Base-by-base conservation (phyloP, 2,113 vertebrate species). In the Neopipo cinnamomea region DNA sequence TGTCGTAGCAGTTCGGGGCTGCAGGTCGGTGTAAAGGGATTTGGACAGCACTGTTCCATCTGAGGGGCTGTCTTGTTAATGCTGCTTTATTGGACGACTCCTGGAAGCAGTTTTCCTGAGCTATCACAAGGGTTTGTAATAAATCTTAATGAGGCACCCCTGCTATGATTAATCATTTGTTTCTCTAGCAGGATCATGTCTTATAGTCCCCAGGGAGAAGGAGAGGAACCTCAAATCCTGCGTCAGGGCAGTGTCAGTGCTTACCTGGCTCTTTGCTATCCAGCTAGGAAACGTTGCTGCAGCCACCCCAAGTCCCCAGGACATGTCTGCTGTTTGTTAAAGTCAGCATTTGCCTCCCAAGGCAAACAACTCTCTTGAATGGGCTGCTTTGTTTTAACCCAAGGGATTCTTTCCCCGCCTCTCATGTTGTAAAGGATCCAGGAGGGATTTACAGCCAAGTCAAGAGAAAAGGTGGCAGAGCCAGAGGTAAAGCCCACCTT, bases 121-220 rank as follows among this genome's bases (percentile, higher is more conserved):
- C 90, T 86, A 72, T 94, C 86, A 58, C 75, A 93, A 88, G 89
- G 55, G 28, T 55, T 93, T 61, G 67, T 90, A 87, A 96, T 95
- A 97, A 96, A 96, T 96, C 75, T 73, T 88, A 90, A 91, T 88
- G 77, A 93, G 65, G 35, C 68, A 58, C 30, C 76, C 46, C 68
- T 63, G 62, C 80, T 85, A 55, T 79, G 78, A 90, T 88, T 80
- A 94, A 93, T 89, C 65, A 82, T 88, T 90, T 94, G 65, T 73
- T 96, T 88, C 71, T 77, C 72, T 21, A 13, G 52, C 63, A 74
- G 68, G 67, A 81, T 81, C 74, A 25, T 91, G 85, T 55, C 30
- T 97, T 14, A 3, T 16, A 31, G 10, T 78, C 91, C 55, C 61
- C n/a, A 31, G 28, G 47, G 89, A 88, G 19, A 76, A 67, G 50